Evolutionary conservation across 2,888 invertebrate species (phyloP), one percentile per base, ranked within the genome.

Genomic region (Hirtodrosophila histrioides): DNA sequence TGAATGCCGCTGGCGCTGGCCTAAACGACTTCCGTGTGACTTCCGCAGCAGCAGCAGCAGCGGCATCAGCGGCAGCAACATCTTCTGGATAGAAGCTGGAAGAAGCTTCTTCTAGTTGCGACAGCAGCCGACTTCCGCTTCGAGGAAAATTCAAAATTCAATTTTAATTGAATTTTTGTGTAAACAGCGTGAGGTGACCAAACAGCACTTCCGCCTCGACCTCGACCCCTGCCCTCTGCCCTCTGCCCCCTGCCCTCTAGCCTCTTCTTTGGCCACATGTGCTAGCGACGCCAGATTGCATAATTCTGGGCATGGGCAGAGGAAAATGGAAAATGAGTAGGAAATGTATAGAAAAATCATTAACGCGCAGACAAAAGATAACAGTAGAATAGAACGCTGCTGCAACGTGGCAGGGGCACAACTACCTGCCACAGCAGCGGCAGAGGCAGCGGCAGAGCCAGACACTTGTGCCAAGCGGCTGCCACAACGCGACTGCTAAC

Each of bases 11-110:
- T 17, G 56, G 37, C 27, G 71, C 44, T 88, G 78, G 77, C 79
- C 80, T 77, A 85, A 88, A 53, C 81, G 80, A 88, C 86, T 86
- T 89, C 88, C 86, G 88, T 75, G 87, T 79, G 73, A 82, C 85
- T 86, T 86, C 86, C 85, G 85, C 66, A 70, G 60, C 48, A 45
- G 48, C 63, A 49, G 45, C 36, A 43, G 31, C 27, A 2, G 17
- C 17, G 2, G 17, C 17, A 17, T 1, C 17, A 17, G 17, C 2
- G 17, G 17, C 17, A 17, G 27, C 27, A 27, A 27, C 49, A 61
- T 45, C 58, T 36, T 51, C 65, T 51, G 27, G 27, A 5, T 27
- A 0, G 27, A 27, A 4, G 10, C 8, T 39, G 29, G 27, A 45
- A 61, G 49, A 56, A 55, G 58, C 66, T 57, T 53, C 56, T 58